Percentiles rank a stretch among this genome's conserved stretches.
Conservation (phyloP, 2,888 invertebrate species). For the Chymomyza amoena region DNA sequence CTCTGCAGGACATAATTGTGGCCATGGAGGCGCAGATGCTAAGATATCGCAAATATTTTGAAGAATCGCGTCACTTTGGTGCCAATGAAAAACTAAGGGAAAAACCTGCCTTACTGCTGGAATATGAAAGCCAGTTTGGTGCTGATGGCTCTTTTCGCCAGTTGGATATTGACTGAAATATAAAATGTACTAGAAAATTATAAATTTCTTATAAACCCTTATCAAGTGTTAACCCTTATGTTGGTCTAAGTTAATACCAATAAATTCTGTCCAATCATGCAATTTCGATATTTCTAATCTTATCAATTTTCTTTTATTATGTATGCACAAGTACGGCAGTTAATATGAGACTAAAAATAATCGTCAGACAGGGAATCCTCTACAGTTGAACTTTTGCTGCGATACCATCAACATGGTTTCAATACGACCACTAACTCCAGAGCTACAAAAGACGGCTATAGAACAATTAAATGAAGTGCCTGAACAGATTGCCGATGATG, state of each 20-base stretch:
- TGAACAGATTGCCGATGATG: conserved; percentile 62
- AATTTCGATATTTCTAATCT: conserved; percentile 18
- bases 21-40: conserved; percentile 71
- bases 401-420: conserved; percentile 39
- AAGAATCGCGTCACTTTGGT: conserved; percentile 70
- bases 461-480: conserved; percentile 80
- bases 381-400: neutral
- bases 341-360: neutral
- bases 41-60: conserved; percentile 70
- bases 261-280: neutral
- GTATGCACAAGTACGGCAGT: neutral
- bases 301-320: conserved; percentile 21
- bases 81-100: conserved; percentile 71
- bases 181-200: conserved; percentile 25
- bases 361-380: neutral
- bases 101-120: neutral
- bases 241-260: neutral
- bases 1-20: conserved; percentile 75
- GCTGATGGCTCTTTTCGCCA: conserved; percentile 42
- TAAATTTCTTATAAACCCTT: neutral
- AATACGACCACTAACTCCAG: conserved; percentile 60
- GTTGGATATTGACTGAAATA: conserved; percentile 39
- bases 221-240: neutral
- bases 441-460: conserved; percentile 75
- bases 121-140: conserved; percentile 32